Evolutionary conservation across 2,113 vertebrate genomes (phyloP).

Genomic region (Oxygymnocypris stewartii): DNA sequence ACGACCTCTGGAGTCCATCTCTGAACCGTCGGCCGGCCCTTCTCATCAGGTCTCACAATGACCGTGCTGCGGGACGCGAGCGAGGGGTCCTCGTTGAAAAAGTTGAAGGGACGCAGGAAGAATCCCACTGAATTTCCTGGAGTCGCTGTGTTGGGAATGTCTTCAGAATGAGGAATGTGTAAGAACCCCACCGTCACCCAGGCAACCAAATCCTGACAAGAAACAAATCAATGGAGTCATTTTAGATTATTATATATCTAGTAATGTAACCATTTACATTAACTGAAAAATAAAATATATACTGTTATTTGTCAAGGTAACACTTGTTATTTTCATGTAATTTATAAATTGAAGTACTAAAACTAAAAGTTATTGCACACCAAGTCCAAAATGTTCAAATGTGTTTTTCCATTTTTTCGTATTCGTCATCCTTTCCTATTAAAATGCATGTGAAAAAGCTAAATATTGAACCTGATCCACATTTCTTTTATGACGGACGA

Average conservation of each 20-base stretch:
- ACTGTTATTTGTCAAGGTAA: neutral
- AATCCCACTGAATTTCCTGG: conserved; percentile 88
- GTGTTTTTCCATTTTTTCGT: too few relatives aligned
- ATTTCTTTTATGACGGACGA: too few relatives aligned
- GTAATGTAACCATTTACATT: neutral
- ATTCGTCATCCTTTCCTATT: too few relatives aligned
- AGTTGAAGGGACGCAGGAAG: conserved; percentile 91
- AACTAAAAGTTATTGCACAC: neutral
- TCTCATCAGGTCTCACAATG: conserved; percentile 74
- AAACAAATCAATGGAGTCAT: neutral
- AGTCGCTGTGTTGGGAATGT: conserved; percentile 90
- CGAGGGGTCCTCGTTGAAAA: conserved; percentile 88
- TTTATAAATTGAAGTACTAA: neutral
- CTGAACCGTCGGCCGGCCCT: conserved; percentile 63
- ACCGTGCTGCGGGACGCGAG: conserved; percentile 76
- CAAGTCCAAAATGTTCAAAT: too few relatives aligned
- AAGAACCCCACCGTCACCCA: conserved; percentile 95
- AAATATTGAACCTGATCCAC: too few relatives aligned
- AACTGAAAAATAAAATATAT: neutral
- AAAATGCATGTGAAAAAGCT: too few relatives aligned
- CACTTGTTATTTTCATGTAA: neutral
- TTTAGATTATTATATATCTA: neutral
- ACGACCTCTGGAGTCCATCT: conserved; percentile 77
- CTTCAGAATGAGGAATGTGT: conserved; percentile 90
- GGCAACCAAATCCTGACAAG: conserved; percentile 88